A percentile compares a stretch with the other conserved stretches of the same genome.
Conservation (phyloP, 2,888 invertebrate species). For the Ephialtes manifestator region DNA sequence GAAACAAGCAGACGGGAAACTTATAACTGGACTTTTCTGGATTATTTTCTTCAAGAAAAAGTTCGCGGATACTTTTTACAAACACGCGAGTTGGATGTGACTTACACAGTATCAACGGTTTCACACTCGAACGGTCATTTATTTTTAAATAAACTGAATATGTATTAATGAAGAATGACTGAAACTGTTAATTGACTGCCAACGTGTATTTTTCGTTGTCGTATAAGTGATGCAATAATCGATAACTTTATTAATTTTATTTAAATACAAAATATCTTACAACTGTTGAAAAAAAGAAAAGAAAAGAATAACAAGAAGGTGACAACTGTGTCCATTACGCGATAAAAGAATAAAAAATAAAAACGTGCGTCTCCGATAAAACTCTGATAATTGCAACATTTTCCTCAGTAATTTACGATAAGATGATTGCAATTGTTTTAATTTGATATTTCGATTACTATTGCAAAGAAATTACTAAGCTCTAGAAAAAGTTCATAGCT, state of each 20-base stretch:
- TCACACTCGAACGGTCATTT: no score
- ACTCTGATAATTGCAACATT: not conserved
- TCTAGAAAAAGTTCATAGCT: not conserved
- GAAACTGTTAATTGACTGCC: no score
- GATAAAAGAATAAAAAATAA: not conserved
- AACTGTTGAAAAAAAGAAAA: not conserved
- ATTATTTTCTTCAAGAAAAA: no score
- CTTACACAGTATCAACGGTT: no score
- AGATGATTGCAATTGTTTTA: not conserved
- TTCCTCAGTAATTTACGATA: not conserved
- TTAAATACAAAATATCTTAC: not conserved
- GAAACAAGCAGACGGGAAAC: no score
- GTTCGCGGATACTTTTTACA: no score
- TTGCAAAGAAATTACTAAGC: not conserved
- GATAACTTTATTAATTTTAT: not conserved
- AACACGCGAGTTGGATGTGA: no score
- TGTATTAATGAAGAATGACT: no score
- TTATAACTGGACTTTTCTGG: no score
- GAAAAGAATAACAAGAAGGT: not conserved
- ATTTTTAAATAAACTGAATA: no score
- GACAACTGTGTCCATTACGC: no score
- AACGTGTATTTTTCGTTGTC: not conserved
- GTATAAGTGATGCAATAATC: not conserved
- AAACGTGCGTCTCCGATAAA: not conserved
- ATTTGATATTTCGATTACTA: not conserved